Evolutionary conservation across 2,888 invertebrate genomes (phyloP).

Genomic region (Pristionchus arcanus): DNA sequence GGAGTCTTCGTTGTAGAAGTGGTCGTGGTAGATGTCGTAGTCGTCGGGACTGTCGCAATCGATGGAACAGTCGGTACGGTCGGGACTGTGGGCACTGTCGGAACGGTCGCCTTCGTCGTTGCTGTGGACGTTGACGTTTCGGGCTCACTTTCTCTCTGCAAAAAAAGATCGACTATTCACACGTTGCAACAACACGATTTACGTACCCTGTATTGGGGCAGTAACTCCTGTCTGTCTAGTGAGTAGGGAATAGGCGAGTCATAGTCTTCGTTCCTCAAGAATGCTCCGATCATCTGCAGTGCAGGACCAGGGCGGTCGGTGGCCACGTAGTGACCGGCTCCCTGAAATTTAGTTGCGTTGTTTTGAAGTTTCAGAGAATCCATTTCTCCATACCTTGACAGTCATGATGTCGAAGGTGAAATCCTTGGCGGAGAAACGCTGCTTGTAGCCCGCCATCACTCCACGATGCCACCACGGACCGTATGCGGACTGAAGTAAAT

Average conservation of each 20-base stretch:
- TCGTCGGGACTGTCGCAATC: not conserved
- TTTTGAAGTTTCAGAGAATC: not conserved
- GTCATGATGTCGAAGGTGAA: conserved; percentile 44
- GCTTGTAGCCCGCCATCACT: conserved; percentile 51
- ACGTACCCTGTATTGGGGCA: conserved; percentile 65
- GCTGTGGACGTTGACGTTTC: not conserved
- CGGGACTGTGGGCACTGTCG: not conserved
- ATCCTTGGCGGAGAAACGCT: conserved; percentile 2
- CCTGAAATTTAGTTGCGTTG: conserved; percentile 57
- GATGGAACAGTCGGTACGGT: not conserved
- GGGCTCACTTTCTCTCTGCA: not conserved
- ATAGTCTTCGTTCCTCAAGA: conserved; percentile 78
- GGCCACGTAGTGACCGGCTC: conserved; percentile 89
- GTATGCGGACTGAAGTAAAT: not conserved
- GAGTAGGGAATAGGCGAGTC: conserved; percentile 62
- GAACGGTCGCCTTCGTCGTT: not conserved
- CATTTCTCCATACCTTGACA: conserved; percentile 21
- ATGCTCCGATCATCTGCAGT: conserved; percentile 86
- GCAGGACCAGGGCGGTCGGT: conserved; percentile 89
- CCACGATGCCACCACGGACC: conserved; percentile 36
- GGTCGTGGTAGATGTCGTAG: not conserved
- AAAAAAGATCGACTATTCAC: not conserved
- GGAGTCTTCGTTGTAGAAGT: not conserved
- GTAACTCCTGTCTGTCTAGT: conserved; percentile 65
- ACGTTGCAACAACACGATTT: not conserved